These are phyloP conservation scores for Python bivittatus DNA, from an alignment of 2,113 vertebrate genomes.

Conservation along the genomic window DNA sequence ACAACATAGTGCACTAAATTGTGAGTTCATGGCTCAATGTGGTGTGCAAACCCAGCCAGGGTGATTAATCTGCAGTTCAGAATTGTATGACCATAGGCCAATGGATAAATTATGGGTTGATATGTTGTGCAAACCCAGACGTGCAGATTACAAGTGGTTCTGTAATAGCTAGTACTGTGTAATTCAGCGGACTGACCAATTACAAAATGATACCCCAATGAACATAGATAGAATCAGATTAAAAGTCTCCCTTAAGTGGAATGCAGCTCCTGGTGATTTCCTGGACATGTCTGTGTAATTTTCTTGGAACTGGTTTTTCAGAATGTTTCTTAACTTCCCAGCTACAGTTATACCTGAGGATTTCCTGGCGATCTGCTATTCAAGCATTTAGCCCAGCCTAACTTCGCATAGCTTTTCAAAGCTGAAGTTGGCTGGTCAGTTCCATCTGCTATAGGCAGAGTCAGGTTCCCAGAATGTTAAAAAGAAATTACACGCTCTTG, in stretches of 20 bases:
- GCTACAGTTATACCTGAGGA: background rate
- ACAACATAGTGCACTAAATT: background rate
- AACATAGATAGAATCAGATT: background rate
- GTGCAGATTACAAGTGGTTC: background rate
- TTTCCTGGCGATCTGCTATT: background rate
- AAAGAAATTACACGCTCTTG: constrained; percentile 6
- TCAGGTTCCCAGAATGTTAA: constrained; percentile 27
- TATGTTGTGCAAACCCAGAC: background rate
- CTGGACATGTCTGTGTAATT: background rate
- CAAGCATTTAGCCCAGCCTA: background rate
- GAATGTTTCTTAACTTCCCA: background rate
- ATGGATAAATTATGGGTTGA: background rate
- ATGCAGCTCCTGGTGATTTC: background rate
- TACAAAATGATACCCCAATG: background rate
- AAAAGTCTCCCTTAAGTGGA: background rate
- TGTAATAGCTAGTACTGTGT: background rate
- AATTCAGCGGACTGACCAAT: background rate
- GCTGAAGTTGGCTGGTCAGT: background rate
- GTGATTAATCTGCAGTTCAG: background rate
- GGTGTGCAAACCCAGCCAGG: background rate
- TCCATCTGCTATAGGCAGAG: background rate
- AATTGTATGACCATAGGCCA: background rate
- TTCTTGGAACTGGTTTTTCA: background rate
- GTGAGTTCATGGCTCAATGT: background rate
- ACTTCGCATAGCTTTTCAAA: background rate